Evolutionary conservation across 2,888 invertebrate genomes (phyloP).

Genomic region (Nowickia ferox): DNA sequence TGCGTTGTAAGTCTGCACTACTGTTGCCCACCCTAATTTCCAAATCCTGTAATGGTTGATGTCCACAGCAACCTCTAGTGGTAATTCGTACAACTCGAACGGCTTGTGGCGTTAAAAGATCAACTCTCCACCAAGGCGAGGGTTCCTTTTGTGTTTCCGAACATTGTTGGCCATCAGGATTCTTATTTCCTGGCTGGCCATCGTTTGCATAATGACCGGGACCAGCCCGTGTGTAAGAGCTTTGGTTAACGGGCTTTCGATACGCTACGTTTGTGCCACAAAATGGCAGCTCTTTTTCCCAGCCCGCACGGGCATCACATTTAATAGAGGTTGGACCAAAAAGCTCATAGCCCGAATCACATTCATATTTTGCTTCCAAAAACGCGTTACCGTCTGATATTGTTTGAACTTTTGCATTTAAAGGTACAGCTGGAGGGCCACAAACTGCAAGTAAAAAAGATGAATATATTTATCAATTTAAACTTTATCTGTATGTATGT

Average conservation of each 20-base stretch:
- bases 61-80: conserved; percentile 88
- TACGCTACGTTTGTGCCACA: conserved; percentile 95
- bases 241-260: conserved; percentile 94
- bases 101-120: conserved; percentile 91
- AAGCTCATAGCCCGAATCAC: conserved; percentile 94
- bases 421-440: conserved; percentile 93
- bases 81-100: conserved; percentile 94
- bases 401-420: conserved; percentile 89
- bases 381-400: conserved; percentile 84
- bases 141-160: conserved; percentile 95
- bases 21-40: conserved; percentile 96
- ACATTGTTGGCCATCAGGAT: conserved; percentile 94
- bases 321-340: conserved; percentile 90
- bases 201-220: conserved; percentile 93
- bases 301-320: conserved; percentile 89
- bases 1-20: conserved; percentile 92
- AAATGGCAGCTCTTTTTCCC: conserved; percentile 92
- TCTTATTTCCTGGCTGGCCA: conserved; percentile 89
- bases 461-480: not conserved
- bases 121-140: conserved; percentile 97
- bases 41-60: conserved; percentile 93
- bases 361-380: conserved; percentile 89
- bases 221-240: conserved; percentile 93
- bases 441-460: conserved; percentile 84
- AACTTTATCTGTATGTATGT: too few species aligned